Base-by-base conservation (phyloP, 2,888 invertebrate species). In the Reticulitermes lucifugus region DNA sequence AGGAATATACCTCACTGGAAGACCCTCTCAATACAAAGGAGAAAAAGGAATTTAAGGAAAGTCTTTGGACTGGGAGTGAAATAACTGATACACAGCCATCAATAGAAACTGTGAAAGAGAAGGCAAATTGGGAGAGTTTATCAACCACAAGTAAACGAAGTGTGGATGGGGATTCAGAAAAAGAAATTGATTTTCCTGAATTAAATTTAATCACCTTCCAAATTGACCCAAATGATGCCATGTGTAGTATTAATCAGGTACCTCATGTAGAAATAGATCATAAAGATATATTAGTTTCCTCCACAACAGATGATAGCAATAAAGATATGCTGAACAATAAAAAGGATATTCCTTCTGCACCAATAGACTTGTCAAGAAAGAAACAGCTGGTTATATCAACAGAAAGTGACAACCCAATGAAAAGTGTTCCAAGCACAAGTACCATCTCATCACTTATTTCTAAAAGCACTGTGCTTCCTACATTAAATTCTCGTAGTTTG, bases 151-250 rank as follows among this genome's bases (percentile, higher is more conserved):
- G 80, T 79, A 85, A 86, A 46, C n/a, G 75, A 46, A 85, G 55
- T 65, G 79, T 59, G 29, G 79, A 83, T 80, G 77, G 25, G 70
- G 85, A 86, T 41, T 77, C 85, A 35, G 86, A 82, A 29, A 83
- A 86, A 43, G 87, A 86, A 41, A 80, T 85, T 65, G 87, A 87
- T 79, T 86, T 86, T 73, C 83, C 85, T 51, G 87, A 87, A 46
- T 85, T 87, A 14, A 87, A 85, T 81, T 84, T 86, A 51, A 83
- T 86, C n/a, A 83, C 87, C 41, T 85, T 86, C 82, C 86, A 86
- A 75, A 73, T 84, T 60, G 86, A 86, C 22, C 12, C 81, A 18
- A n/a, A 25, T 55, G 84, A 86, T 84, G 55, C 43, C 21, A 12
- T 81, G 10, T 35, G 79, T 79, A 77, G 46, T 59, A 73, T 79